Conservation (phyloP, 2,113 vertebrate genomes). For the Amblyornis subalaris region DNA sequence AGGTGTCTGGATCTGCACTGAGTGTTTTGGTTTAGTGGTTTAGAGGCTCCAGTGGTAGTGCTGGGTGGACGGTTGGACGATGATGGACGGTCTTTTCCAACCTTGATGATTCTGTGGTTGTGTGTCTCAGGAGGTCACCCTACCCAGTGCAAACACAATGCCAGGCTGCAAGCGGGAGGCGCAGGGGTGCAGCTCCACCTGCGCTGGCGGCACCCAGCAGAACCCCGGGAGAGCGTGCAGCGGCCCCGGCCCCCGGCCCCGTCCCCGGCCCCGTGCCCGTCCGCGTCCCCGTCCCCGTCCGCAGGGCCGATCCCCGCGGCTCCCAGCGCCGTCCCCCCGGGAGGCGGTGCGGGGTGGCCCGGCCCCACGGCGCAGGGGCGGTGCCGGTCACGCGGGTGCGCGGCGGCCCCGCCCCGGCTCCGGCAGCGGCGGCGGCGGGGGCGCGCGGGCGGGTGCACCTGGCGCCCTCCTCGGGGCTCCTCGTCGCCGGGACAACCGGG, state of each 20-base stretch:
- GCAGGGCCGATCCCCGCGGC: background rate
- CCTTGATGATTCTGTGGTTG: background rate
- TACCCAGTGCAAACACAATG: rapidly evolving
- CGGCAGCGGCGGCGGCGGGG: too few relatives aligned
- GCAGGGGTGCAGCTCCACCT: rapidly evolving
- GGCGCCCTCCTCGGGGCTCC: too few relatives aligned
- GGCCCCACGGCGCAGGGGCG: background rate
- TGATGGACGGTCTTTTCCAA: background rate
- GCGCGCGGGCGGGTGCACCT: too few relatives aligned
- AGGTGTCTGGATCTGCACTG: background rate
- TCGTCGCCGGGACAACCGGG: too few relatives aligned
- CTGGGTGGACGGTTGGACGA: background rate
- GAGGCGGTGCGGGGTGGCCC: background rate
- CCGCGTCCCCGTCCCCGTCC: background rate
- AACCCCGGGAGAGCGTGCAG: rapidly evolving
- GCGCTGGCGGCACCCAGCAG: rapidly evolving
- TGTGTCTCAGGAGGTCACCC: background rate
- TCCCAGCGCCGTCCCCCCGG: background rate
- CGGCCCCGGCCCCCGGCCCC: rapidly evolving
- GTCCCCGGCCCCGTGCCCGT: rapidly evolving
- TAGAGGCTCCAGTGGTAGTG: background rate
- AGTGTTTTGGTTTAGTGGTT: background rate
- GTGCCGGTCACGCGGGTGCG: background rate
- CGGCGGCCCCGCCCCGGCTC: too few relatives aligned
- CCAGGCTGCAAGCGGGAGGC: background rate